Evolutionary conservation across 2,113 vertebrate genomes (phyloP).

Genomic region (Agapornis roseicollis): DNA sequence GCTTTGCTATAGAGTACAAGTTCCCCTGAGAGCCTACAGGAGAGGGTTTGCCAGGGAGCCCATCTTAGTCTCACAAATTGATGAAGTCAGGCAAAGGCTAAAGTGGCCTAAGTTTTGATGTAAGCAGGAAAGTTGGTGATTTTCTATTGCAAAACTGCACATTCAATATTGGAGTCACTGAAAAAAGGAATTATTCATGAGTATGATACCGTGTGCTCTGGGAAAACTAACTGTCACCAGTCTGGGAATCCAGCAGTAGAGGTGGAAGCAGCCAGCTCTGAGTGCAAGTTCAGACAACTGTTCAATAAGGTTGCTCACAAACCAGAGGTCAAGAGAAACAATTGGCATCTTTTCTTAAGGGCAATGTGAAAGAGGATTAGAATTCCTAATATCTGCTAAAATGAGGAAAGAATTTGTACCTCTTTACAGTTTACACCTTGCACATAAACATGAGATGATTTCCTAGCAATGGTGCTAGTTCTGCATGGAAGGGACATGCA

Average conservation of each 20-base stretch:
- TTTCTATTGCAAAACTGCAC: not conserved
- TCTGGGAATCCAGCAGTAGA: not conserved
- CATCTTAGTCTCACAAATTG: not conserved
- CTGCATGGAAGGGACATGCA: not conserved
- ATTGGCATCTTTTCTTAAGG: not conserved
- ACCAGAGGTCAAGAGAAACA: not conserved
- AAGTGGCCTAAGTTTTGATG: not conserved
- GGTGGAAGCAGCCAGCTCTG: not conserved
- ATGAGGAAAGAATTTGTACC: not conserved
- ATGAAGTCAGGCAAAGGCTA: not conserved
- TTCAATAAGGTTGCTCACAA: not conserved
- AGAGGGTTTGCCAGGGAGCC: not conserved
- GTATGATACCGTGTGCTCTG: not conserved
- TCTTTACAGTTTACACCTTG: not conserved
- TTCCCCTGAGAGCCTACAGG: not conserved
- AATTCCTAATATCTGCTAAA: not conserved
- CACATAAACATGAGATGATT: not conserved
- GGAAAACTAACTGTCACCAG: not conserved
- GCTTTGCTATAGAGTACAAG: not conserved
- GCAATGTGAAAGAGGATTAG: not conserved
- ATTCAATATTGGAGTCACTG: not conserved
- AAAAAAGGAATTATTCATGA: not conserved
- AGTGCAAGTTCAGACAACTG: not conserved
- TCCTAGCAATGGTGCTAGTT: not conserved
- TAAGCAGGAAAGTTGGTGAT: not conserved